Percentiles rank a stretch among this genome's conserved stretches.
These are phyloP conservation scores for Saguinus midas DNA, from an alignment of 2,113 vertebrate species.

Conservation along the genomic window DNA sequence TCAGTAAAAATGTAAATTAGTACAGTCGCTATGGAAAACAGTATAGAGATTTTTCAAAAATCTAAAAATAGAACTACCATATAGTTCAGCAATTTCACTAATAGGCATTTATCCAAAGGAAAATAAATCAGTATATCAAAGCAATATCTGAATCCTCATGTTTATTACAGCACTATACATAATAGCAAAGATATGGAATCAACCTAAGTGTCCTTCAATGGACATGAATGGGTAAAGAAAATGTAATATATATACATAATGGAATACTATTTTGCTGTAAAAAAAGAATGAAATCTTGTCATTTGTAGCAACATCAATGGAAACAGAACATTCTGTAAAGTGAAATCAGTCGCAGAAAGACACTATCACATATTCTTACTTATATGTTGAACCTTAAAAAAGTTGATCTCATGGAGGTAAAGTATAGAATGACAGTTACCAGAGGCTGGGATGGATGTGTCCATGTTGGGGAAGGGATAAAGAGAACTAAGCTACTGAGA, in stretches of 20 bases:
- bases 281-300: background rate
- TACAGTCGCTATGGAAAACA: background rate
- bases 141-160: background rate
- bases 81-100: background rate
- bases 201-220: background rate
- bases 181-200: background rate
- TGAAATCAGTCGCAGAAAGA: background rate
- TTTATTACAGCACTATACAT: background rate
- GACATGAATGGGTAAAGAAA: background rate
- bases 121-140: background rate
- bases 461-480: background rate
- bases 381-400: background rate
- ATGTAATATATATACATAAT: background rate
- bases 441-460: background rate
- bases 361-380: background rate
- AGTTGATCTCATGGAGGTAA: background rate
- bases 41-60: background rate
- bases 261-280: background rate
- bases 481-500: background rate
- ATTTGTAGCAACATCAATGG: background rate
- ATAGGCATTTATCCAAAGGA: background rate
- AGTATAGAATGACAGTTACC: background rate
- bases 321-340: background rate
- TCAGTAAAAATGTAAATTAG: background rate
- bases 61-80: background rate